Evolutionary conservation across 2,888 invertebrate species (phyloP).

Genomic region (Chesias legatella): DNA sequence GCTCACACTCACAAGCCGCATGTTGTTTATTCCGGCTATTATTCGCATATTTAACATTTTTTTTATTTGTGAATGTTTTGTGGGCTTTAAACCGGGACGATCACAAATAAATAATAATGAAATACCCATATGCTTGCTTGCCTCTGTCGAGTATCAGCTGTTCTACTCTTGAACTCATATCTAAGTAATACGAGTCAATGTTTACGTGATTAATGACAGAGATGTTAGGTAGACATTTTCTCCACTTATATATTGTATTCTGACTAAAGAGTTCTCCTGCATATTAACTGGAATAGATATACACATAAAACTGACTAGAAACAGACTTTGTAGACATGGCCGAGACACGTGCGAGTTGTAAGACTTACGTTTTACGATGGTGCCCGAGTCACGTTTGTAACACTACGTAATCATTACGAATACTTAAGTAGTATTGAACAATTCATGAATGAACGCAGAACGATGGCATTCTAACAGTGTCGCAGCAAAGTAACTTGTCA

Average conservation of each 20-base stretch:
- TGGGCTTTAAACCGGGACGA: too few species aligned
- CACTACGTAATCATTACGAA: slow-evolving; percentile 32
- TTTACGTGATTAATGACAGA: not conserved
- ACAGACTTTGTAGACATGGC: slow-evolving; percentile 20
- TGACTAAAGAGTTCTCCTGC: too few species aligned
- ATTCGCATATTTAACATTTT: too few species aligned
- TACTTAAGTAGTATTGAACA: slow-evolving; percentile 16
- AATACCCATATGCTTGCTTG: too few species aligned
- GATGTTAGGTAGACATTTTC: slow-evolving; percentile 2
- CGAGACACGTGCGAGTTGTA: slow-evolving; percentile 36
- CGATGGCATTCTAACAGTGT: not conserved
- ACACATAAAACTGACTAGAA: slow-evolving; percentile 16
- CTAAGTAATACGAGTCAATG: too few species aligned
- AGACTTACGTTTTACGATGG: slow-evolving; percentile 28
- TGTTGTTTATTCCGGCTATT: too few species aligned
- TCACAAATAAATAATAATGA: too few species aligned
- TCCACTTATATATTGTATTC: too few species aligned
- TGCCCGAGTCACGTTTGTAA: slow-evolving; percentile 36
- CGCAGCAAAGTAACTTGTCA: too few species aligned
- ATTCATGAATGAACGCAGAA: slow-evolving; percentile 24
- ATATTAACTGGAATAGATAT: not conserved
- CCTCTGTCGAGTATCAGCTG: too few species aligned
- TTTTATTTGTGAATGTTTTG: too few species aligned
- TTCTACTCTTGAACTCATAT: too few species aligned
- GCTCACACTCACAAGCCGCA: slow-evolving; percentile 33